Evolutionary conservation across 2,113 vertebrate genomes (phyloP).

Genomic region (Donacobius atricapilla): DNA sequence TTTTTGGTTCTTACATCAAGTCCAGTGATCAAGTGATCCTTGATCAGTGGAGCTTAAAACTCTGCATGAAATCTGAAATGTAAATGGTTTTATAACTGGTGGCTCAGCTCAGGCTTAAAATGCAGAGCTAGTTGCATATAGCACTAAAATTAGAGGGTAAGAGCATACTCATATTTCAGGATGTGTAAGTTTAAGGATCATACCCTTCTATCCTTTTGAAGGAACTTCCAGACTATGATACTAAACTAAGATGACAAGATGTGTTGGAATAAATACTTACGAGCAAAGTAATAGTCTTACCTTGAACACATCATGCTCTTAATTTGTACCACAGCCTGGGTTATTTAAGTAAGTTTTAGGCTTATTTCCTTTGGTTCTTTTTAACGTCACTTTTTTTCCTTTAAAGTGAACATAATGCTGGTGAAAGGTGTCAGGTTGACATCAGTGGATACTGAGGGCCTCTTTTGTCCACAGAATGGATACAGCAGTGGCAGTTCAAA

Average conservation of each 20-base stretch:
- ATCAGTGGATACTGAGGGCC: conserved; percentile 64
- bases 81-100: not conserved
- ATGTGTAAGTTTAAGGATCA: not conserved
- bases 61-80: not conserved
- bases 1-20: not conserved
- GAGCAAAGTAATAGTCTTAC: not conserved
- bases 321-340: conserved; percentile 31
- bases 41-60: not conserved
- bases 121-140: not conserved
- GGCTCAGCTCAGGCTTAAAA: not conserved
- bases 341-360: conserved; percentile 71
- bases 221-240: conserved; percentile 29
- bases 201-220: conserved; percentile 20
- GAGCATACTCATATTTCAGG: not conserved
- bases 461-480: conserved; percentile 57
- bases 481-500: conserved; percentile 34
- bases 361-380: conserved; percentile 58
- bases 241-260: not conserved
- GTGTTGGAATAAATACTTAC: not conserved
- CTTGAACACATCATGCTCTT: not conserved
- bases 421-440: conserved; percentile 62
- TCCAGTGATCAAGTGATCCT: no score
- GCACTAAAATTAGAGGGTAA: not conserved
- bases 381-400: conserved; percentile 75
- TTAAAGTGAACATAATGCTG: conserved; percentile 61